phyloP scores from a whole-genome alignment of 2,888 invertebrate species.

The Ariolimax columbianus region DNA sequence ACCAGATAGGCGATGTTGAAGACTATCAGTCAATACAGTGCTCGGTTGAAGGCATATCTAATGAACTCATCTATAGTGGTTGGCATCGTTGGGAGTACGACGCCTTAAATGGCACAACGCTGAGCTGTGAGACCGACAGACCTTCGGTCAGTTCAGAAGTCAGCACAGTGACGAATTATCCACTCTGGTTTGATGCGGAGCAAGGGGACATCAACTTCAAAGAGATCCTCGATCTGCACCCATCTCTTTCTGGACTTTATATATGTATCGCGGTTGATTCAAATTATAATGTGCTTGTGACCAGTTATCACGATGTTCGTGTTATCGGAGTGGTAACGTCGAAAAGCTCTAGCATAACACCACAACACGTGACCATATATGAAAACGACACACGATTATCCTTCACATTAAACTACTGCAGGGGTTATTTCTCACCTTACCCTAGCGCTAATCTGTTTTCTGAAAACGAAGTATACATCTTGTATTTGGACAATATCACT shows the following conservation, averaged over 20 bases:
- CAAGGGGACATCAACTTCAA: not conserved
- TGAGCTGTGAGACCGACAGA: not conserved
- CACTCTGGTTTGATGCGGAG: not conserved
- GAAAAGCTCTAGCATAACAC: not conserved
- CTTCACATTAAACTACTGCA: not conserved
- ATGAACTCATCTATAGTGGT: not conserved
- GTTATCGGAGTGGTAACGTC: not conserved
- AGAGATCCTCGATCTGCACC: not conserved
- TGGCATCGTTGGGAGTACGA: conserved; percentile 12
- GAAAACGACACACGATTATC: not conserved
- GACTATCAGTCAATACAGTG: not conserved
- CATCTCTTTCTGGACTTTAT: not conserved
- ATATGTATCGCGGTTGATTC: conserved; percentile 13
- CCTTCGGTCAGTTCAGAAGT: not conserved
- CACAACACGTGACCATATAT: not conserved
- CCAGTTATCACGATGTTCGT: conserved; percentile 2
- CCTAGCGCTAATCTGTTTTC: no score
- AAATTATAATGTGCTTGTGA: not conserved
- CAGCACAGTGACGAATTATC: not conserved
- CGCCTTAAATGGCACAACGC: not conserved
- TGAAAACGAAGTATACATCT: not conserved
- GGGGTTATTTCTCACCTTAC: not conserved
- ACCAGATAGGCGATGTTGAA: not conserved
- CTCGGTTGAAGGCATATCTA: not conserved
- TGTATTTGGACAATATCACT: not conserved